Conservation (phyloP, 2,113 vertebrate genomes). For the Ornithorhynchus anatinus region DNA sequence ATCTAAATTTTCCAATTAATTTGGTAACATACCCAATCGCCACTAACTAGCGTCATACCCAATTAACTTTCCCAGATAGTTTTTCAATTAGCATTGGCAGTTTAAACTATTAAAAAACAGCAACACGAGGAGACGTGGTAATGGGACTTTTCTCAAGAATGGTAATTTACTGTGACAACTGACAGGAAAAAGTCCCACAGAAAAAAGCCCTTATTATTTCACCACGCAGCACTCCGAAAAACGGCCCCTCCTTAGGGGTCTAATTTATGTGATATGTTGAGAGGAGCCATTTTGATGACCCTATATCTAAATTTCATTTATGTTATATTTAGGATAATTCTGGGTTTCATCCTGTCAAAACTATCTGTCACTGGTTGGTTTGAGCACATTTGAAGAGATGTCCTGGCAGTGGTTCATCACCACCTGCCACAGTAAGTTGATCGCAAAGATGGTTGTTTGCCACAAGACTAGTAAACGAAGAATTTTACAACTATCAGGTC, state of each 20-base stretch:
- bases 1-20: constrained; percentile 53
- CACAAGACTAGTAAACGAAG: constrained; percentile 46
- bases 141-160: constrained; percentile 45
- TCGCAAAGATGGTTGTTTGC: constrained; percentile 31
- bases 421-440: constrained; percentile 61
- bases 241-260: constrained; percentile 35
- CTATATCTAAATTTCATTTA: constrained; percentile 17
- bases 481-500: not conserved
- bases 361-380: constrained; percentile 33
- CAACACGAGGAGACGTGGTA: constrained; percentile 49
- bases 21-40: constrained; percentile 36
- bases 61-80: constrained; percentile 58
- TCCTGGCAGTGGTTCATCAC: constrained; percentile 51
- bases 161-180: constrained; percentile 61
- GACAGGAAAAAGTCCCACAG: constrained; percentile 12
- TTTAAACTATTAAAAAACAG: constrained; percentile 56
- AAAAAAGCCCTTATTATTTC: constrained; percentile 42
- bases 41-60: constrained; percentile 59
- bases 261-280: constrained; percentile 57
- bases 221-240: constrained; percentile 37
- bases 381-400: constrained; percentile 61
- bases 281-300: constrained; percentile 39
- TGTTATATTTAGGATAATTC: constrained; percentile 19
- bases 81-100: constrained; percentile 60
- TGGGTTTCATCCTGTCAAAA: constrained; percentile 55